These are phyloP conservation scores for Plecotus auritus DNA, from an alignment of 2,113 vertebrate genomes.

Conservation along the genomic window DNA sequence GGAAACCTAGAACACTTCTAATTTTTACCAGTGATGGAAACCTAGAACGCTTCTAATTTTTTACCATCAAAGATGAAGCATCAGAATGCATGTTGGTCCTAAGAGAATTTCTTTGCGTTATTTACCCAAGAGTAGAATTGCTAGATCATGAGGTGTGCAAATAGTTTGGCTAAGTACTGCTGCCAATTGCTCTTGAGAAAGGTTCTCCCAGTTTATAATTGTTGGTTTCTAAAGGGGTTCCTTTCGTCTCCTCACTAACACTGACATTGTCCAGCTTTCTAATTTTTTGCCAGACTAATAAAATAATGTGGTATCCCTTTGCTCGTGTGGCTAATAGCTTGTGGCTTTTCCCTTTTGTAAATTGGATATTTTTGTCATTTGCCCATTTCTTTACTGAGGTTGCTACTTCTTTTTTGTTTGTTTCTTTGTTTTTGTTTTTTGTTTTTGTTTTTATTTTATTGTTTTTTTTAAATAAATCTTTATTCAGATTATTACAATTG, in stretches of 20 bases:
- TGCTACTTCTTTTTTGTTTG: too few species aligned
- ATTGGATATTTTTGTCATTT: not conserved
- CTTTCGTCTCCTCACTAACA: not conserved
- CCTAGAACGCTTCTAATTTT: not conserved
- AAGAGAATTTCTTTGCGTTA: not conserved
- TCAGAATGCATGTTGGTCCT: not conserved
- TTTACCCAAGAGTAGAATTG: not conserved
- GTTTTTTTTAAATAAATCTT: too few species aligned
- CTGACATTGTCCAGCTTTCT: not conserved
- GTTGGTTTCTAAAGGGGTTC: not conserved
- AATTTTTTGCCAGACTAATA: not conserved
- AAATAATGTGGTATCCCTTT: not conserved
- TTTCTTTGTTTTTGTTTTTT: too few species aligned
- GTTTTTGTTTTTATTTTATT: too few species aligned
- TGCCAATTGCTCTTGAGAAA: not conserved
- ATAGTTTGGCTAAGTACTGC: not conserved
- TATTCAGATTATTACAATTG: too few species aligned
- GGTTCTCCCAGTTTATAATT: not conserved
- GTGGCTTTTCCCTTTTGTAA: not conserved
- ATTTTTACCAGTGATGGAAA: not conserved
- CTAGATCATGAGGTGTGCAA: not conserved
- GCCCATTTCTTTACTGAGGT: not conserved
- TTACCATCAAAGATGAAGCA: not conserved
- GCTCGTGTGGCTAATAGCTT: not conserved
- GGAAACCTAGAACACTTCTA: too few species aligned